Percentiles rank a stretch among this genome's conserved stretches.
phyloP scores from a whole-genome alignment of 2,797 vertebrate genomes.

The Sorex maritimensis region DNA sequence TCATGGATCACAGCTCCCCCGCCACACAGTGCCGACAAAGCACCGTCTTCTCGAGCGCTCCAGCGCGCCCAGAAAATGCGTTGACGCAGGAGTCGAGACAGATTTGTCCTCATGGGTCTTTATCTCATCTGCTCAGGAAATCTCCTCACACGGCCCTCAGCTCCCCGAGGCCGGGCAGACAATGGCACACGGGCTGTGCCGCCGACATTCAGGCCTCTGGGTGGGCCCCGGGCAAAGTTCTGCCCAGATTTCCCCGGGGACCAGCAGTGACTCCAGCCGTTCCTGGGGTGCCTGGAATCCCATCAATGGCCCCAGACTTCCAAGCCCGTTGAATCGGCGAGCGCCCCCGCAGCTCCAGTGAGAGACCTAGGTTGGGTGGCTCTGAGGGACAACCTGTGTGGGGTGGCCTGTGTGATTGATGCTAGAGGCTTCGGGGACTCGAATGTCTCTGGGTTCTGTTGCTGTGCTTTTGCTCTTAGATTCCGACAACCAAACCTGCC shows the following conservation, averaged over 20 bases:
- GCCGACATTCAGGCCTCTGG: conserved; percentile 10
- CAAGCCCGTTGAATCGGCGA: conserved; percentile 48
- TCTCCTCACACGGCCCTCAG: background rate
- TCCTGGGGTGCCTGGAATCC: conserved; percentile 57
- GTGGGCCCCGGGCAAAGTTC: conserved; percentile 54
- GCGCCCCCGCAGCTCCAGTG: conserved; percentile 35
- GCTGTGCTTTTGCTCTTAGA: background rate
- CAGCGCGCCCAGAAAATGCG: background rate
- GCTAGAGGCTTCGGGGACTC: conserved; percentile 60
- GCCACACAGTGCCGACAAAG: background rate
- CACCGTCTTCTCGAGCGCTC: conserved; percentile 30
- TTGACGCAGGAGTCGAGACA: background rate
- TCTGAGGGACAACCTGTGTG: conserved; percentile 20
- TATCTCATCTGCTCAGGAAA: conserved; percentile 25
- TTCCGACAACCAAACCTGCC: conserved; percentile 33
- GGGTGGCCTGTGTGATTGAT: conserved; percentile 43
- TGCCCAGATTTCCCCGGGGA: conserved; percentile 50
- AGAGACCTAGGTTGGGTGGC: conserved; percentile 60
- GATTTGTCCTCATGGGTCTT: background rate
- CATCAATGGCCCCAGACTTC: conserved; percentile 52
- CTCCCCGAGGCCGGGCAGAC: conserved; percentile 23
- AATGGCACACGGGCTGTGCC: conserved; percentile 1
- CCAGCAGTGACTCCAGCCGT: conserved; percentile 52
- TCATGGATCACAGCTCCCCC: conserved; percentile 24
- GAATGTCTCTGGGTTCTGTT: conserved; percentile 48